phyloP scores from a whole-genome alignment of 92 coral and sea anemone genomes.

The Porites cylindrica region DNA sequence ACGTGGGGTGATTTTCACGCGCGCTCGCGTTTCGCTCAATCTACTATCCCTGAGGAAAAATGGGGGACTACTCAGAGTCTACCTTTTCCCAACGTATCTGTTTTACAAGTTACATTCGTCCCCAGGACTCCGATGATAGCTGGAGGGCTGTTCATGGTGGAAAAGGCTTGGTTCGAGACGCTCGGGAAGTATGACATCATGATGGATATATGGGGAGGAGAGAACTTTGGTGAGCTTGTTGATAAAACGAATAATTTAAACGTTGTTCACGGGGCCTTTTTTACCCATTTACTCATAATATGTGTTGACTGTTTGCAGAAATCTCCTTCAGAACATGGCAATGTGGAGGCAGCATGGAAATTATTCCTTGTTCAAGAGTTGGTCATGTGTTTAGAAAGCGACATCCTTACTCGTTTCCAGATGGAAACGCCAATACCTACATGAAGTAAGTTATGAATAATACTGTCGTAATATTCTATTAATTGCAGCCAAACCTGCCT shows the following conservation, averaged over 20 bases:
- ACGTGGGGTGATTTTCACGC: too few species aligned
- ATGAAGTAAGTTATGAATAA: conserved; percentile 80
- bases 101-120: neutral
- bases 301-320: conserved; percentile 51
- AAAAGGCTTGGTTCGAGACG: conserved; percentile 88
- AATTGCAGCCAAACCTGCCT: too few species aligned
- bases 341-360: conserved; percentile 98
- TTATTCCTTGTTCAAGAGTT: conserved; percentile 98
- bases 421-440: conserved; percentile 98
- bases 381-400: conserved; percentile 98
- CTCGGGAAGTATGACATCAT: conserved; percentile 95
- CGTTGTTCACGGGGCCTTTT: neutral
- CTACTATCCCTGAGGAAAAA: too few species aligned
- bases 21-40: too few species aligned
- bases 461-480: neutral
- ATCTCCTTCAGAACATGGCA: conserved; percentile 99
- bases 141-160: conserved; percentile 94
- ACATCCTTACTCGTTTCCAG: conserved; percentile 97
- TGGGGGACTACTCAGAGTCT: too few species aligned
- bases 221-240: conserved; percentile 85
- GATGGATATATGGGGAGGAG: conserved; percentile 99
- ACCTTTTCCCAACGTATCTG: neutral
- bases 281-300: neutral
- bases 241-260: neutral
- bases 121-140: conserved; percentile 98